Base-by-base conservation (phyloP, 2,113 vertebrate genomes). In the Sus scrofa region DNA sequence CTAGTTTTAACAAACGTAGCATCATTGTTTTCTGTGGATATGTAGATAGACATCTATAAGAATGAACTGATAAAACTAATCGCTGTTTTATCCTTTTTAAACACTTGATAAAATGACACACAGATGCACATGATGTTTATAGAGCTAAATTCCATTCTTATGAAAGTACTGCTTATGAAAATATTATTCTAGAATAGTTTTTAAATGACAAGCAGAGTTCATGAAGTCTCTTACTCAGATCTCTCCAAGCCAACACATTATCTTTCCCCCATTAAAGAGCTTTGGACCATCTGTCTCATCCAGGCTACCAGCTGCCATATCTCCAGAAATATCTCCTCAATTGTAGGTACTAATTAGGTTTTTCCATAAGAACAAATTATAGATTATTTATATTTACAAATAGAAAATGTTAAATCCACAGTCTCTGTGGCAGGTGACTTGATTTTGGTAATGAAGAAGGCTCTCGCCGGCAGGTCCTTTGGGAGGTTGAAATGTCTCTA, bases 241-340 rank as follows among this genome's bases (percentile, higher is more conserved):
- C 75, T 96, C 89, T 96, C 97, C 82, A 94, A 97, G 97, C 97
- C 97, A 98, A 97, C 78, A 97, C 92, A 98, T 98, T 98, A 97
- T 96, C 97, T 97, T 97, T 68, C 91, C 91, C 63, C 97, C 89
- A 98, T 98, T 97, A 98, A 98, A 97, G 65, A 98, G 96, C 81
- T 91, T 92, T 96, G 83, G 95, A 88, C 98, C 98, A 98, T 98
- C 98, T 98, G 98, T 95, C 96, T 98, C 97, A 98, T 98, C 97
- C 97, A 97, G 95, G 90, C 97, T 94, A 97, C 98, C 98, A 99
- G 98, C 98, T 99, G 98, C 97, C 96, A 96, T 62, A n/a, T 83
- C 65, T 97, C 94, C 89, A 98, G 98, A 98, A 98, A 98, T 98
- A 98, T 84, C 97, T 98, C 89, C 90, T 97, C 96, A 97, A 95